phyloP scores from a whole-genome alignment of 2,888 invertebrate species.

The Mellilla xanthometata region DNA sequence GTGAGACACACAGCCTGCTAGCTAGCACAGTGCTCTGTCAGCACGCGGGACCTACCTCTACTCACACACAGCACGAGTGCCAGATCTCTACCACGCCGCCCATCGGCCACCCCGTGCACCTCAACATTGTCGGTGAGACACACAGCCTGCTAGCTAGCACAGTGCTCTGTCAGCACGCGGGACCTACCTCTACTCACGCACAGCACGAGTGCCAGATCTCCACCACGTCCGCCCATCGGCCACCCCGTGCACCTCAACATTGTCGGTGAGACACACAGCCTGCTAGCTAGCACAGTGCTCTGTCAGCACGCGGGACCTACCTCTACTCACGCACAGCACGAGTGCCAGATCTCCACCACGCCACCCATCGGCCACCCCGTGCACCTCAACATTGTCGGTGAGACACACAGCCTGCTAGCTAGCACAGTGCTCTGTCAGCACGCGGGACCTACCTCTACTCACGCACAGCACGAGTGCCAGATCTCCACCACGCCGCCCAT shows the following conservation, averaged over 20 bases:
- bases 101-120: too few relatives aligned
- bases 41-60: too few relatives aligned
- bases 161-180: too few relatives aligned
- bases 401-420: not conserved
- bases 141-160: too few relatives aligned
- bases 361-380: constrained; percentile 89
- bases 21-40: too few relatives aligned
- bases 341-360: constrained; percentile 94
- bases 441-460: too few relatives aligned
- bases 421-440: too few relatives aligned
- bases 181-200: constrained; percentile 60
- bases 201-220: constrained; percentile 95
- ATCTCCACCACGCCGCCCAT: constrained; percentile 92
- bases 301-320: too few relatives aligned
- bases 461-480: constrained; percentile 93
- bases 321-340: constrained; percentile 88
- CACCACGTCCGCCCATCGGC: constrained; percentile 92
- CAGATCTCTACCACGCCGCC: too few relatives aligned
- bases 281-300: not conserved
- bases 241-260: constrained; percentile 91
- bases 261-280: constrained; percentile 59
- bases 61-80: too few relatives aligned
- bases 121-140: too few relatives aligned
- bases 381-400: constrained; percentile 87
- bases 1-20: not conserved